Base-by-base conservation (phyloP, 2,113 vertebrate species). In the Phocoena sinus region DNA sequence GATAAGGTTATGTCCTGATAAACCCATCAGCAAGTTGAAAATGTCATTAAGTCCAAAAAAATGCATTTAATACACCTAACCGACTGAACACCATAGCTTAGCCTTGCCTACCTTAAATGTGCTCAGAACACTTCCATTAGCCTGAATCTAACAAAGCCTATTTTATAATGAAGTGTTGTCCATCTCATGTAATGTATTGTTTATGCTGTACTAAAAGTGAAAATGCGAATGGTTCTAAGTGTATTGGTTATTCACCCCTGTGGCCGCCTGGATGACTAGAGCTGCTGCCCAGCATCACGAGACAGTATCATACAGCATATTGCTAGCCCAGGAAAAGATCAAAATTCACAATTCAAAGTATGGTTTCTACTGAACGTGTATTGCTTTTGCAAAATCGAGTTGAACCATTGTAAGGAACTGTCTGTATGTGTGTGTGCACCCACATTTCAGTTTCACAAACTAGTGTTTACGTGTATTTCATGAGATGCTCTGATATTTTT, bases 401-500 rank as follows among this genome's bases (percentile, higher is more conserved):
- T 80, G 21, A 58, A 58, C n/a, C n/a, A 1, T 36, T 6, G 33
- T 58, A 58, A 80, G 53, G 77, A n/a, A 58, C 77, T 80, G 14
- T 67, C 33, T n/a, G 58, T 93, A 18, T 87, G 3, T 50, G 9
- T 89, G n/a, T 85, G 50, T 80, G 9, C 62, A 62, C 14, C 28
- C 23, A 70, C 44, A 71, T 89, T 81, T 79, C 93, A 38, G 76
- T 93, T 95, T 89, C 63, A 65, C 20, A 20, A 33, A 81, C 38
- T 85, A 47, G 31, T 93, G 28, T 85, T 93, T 80, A 95, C n/a
- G 77, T 84, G 17, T 80, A 56, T 73, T 80, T 74, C 7, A 15
- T 90, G 73, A 80, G 56, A 47, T 92, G 31, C 56, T 53, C 17
- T 87, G 44, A 36, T 89, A 68, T 81, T 96, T 94, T 97, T 83